Base-by-base conservation (phyloP, 2,113 vertebrate species). In the Coreoperca whiteheadi region DNA sequence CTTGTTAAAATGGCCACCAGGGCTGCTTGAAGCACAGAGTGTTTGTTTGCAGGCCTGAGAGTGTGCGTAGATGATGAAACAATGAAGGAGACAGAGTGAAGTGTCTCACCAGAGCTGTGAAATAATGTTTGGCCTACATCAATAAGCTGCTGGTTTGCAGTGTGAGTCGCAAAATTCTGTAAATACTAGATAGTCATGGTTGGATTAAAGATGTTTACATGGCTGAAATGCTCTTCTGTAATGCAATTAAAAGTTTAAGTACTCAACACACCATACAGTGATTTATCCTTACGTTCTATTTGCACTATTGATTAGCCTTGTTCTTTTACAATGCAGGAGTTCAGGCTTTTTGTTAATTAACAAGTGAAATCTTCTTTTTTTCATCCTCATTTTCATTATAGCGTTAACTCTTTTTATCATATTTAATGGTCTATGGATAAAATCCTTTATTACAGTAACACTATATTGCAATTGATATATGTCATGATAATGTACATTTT, bases 21-120 rank as follows among this genome's bases (percentile, higher is more conserved):
- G 50, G 39, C 74, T 32, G 23, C 79, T 78, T 59, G 32, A 67
- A 75, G 80, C 57, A 16, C 61, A 25, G 25, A 59, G 16, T 54
- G 50, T 87, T 77, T 77, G 69, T 75, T 81, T 83, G 66, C 60
- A 71, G 66, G 46, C 65, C 50, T 73, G 65, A 56, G 65, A 67
- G 74, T 77, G 67, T 74, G 51, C 2, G 41, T 82, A 73, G 74
- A 67, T 60, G 71, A 69, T 60, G 39, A 25, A 77, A 70, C 25
- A 34, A 21, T 21, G n/a, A 67, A 54, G 8, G 50, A 77, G 51
- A 66, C 32, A 8, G 8, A 74, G 43, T 72, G 18, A 81, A 74
- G 76, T 57, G 51, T 63, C 75, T 79, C 84, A 71, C 16, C 61
- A 37, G 81, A 56, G 67, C 81, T 74, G 32, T 76, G 73, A 76